Base-by-base conservation (phyloP, 2,888 invertebrate species). In the Callosobruchus maculatus region DNA sequence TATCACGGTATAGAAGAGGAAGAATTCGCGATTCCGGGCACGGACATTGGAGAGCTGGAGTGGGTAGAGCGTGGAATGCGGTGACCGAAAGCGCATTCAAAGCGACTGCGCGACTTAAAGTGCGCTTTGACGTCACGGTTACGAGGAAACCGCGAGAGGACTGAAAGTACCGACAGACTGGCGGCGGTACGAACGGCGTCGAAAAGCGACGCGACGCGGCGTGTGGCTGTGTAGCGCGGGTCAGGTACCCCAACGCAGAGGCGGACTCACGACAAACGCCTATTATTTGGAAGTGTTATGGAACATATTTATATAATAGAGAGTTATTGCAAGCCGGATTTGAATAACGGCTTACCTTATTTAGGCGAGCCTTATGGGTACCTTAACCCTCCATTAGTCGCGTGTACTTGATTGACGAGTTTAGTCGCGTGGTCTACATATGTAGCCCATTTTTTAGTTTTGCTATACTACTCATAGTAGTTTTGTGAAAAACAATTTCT, bases 181-280 rank as follows among this genome's bases (percentile, higher is more conserved):
- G 66, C 31, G 30, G 69, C 30, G 49, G 49, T 49, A 49, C 49
- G 49, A 26, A 26, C 26, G 26, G 26, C 26, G 26, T 26, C 3
- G 26, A 2, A 26, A n/a, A n/a, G n/a, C 30, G 30, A 30, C 30
- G 49, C 1, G 13, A 1, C 7, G 49, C 49, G 49, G 49, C 49
- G 13, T 18, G n/a, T n/a, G 13, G 49, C 20, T 26, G 30, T 31
- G 49, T 78, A 77, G 79, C 74, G 78, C 79, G 77, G 79, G 78
- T 79, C 79, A 77, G 78, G 78, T 77, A 78, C 81, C 76, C 70
- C 68, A 21, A 67, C 3, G 7, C 66, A 73, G 76, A 73, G 68
- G n/a, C 73, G 76, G 67, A 78, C 75, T 75, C 13, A 74, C 76
- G n/a, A n/a, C n/a, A n/a, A n/a, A n/a, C n/a, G n/a, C n/a, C n/a